These are phyloP conservation scores for Intellagama lesueurii DNA, from an alignment of 2,797 vertebrate genomes.

Conservation along the genomic window DNA sequence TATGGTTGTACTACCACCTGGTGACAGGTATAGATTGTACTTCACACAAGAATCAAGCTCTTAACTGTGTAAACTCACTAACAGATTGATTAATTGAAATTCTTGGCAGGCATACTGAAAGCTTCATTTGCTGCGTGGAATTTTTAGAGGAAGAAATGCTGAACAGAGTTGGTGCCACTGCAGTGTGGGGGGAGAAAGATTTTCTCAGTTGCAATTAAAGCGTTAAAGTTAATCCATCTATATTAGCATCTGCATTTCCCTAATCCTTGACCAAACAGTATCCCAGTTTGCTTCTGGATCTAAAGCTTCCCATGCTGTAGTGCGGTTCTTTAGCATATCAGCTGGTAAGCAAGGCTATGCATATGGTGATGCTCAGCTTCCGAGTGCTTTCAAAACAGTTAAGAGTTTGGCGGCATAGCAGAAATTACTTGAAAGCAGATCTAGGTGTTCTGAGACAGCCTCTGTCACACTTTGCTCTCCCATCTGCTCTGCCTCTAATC, in stretches of 20 bases:
- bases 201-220: background rate
- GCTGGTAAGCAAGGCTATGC: background rate
- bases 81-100: background rate
- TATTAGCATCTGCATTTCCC: background rate
- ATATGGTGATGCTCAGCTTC: too few species aligned
- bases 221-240: too few species aligned
- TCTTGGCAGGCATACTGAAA: background rate
- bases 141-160: background rate
- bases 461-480: background rate
- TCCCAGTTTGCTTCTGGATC: background rate
- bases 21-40: background rate
- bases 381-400: background rate
- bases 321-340: background rate
- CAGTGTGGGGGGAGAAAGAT: too few species aligned
- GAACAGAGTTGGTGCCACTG: background rate
- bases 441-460: too few species aligned
- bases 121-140: background rate
- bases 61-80: background rate
- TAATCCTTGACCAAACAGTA: background rate
- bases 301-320: background rate
- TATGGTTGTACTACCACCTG: background rate
- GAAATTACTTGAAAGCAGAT: background rate
- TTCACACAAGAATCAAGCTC: background rate
- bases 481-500: background rate
- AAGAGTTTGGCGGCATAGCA: background rate